Conservation (phyloP, 2,888 invertebrate genomes). For the Escarpia spicata region DNA sequence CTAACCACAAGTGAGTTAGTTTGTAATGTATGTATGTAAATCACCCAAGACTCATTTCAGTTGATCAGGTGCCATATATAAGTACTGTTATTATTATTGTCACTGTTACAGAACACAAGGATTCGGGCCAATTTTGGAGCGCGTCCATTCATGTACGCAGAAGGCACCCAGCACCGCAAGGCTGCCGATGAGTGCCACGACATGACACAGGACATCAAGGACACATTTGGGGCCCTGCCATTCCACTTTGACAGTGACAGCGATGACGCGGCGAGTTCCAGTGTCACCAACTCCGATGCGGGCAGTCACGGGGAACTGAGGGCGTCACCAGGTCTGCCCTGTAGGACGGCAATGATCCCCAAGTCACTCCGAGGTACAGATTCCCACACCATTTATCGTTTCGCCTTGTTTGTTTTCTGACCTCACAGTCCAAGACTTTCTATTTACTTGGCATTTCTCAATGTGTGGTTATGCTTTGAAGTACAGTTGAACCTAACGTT, state of each 20-base stretch:
- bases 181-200: slow-evolving; percentile 62
- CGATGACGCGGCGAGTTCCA: slow-evolving; percentile 53
- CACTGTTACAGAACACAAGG: slow-evolving; percentile 52
- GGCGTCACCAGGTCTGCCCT: slow-evolving; percentile 49
- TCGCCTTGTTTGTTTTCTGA: background rate
- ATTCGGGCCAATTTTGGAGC: slow-evolving; percentile 65
- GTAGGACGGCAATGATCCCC: slow-evolving; percentile 53
- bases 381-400: background rate
- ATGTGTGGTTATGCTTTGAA: too few species aligned
- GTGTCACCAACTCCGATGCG: slow-evolving; percentile 33
- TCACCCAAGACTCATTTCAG: too few species aligned
- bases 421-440: background rate
- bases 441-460: background rate
- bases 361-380: slow-evolving; percentile 55
- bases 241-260: slow-evolving; percentile 61
- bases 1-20: too few species aligned
- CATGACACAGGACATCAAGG: slow-evolving; percentile 59
- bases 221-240: slow-evolving; percentile 61
- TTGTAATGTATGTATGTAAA: too few species aligned
- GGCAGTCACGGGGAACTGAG: slow-evolving; percentile 40
- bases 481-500: too few species aligned
- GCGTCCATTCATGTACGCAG: slow-evolving; percentile 60
- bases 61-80: too few species aligned
- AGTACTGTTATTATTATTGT: background rate
- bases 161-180: slow-evolving; percentile 60